A percentile compares a stretch with the other conserved stretches of the same genome.
These are phyloP conservation scores for Calephelis nemesis DNA, from an alignment of 1,140 invertebrate genomes.

Conservation along the genomic window DNA sequence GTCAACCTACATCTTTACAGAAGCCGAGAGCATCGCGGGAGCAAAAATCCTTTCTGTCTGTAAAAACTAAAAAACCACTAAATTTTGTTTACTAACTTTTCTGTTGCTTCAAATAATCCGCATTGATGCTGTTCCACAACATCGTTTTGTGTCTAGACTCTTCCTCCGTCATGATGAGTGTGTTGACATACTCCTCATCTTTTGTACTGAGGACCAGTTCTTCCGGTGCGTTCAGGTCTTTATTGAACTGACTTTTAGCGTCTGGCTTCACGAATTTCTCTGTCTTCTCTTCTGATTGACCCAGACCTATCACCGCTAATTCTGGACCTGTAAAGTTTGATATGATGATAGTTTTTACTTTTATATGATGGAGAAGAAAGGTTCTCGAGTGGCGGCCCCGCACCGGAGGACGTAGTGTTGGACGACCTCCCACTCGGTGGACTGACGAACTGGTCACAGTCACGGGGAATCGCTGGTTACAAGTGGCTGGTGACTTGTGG, in stretches of 20 bases:
- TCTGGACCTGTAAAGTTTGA: slow-evolving; percentile 50
- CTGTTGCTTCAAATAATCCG: slow-evolving; percentile 89
- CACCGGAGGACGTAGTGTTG: too few species aligned
- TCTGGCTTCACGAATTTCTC: slow-evolving; percentile 61
- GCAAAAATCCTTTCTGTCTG: too few species aligned
- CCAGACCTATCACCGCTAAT: slow-evolving; percentile 59
- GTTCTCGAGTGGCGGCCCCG: too few species aligned
- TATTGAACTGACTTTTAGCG: slow-evolving; percentile 44
- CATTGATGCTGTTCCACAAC: slow-evolving; percentile 92
- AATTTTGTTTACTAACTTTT: slow-evolving; percentile 81
- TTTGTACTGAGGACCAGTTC: slow-evolving; percentile 93
- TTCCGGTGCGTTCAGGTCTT: slow-evolving; percentile 69
- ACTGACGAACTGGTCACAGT: too few species aligned
- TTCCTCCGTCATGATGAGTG: slow-evolving; percentile 90
- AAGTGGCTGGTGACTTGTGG: too few species aligned
- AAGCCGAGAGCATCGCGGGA: too few species aligned
- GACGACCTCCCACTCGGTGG: too few species aligned
- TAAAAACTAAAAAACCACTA: too few species aligned
- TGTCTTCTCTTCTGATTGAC: slow-evolving; percentile 47
- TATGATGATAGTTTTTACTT: too few species aligned
- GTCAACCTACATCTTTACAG: too few species aligned
- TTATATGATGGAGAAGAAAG: too few species aligned
- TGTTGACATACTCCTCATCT: slow-evolving; percentile 94
- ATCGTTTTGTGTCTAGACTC: slow-evolving; percentile 89
- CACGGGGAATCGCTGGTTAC: too few species aligned